A percentile compares a stretch with the other conserved stretches of the same genome.
Conservation (phyloP, 2,888 invertebrate species). For the Standfussiana lucernea region DNA sequence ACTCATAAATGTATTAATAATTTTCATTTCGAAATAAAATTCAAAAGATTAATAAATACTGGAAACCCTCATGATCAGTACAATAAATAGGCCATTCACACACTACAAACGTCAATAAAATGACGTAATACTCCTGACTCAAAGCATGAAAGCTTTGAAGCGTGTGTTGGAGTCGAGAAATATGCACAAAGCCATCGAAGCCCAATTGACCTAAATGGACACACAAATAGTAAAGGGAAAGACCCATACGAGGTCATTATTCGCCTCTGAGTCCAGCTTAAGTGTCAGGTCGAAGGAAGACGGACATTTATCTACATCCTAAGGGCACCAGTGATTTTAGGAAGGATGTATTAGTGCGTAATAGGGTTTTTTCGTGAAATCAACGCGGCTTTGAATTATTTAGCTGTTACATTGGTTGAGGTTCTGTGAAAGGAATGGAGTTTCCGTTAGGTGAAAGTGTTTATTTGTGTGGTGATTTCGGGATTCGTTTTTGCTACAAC, state of each 20-base stretch:
- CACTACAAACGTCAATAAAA: constrained; percentile 63
- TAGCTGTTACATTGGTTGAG: constrained; percentile 75
- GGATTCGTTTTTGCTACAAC: neutral
- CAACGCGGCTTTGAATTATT: constrained; percentile 84
- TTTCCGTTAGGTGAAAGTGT: constrained; percentile 59
- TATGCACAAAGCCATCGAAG: constrained; percentile 86
- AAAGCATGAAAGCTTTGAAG: constrained; percentile 87
- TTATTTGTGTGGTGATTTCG: constrained; percentile 36
- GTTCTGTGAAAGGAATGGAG: constrained; percentile 68
- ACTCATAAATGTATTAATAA: neutral
- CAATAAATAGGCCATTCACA: constrained; percentile 50
- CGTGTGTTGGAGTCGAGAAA: constrained; percentile 78
- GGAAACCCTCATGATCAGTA: constrained; percentile 9
- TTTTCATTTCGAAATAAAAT: constrained; percentile 1
- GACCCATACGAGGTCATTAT: constrained; percentile 85
- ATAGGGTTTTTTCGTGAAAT: constrained; percentile 83
- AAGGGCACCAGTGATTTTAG: constrained; percentile 87
- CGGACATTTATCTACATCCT: constrained; percentile 89
- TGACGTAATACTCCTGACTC: constrained; percentile 70
- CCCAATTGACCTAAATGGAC: constrained; percentile 90
- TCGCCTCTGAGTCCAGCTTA: constrained; percentile 85
- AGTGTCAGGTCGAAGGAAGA: constrained; percentile 86
- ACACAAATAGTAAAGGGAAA: constrained; percentile 87
- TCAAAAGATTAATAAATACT: neutral
- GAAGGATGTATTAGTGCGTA: constrained; percentile 82